Evolutionary conservation across 2,797 vertebrate species (phyloP).

Genomic region (Gymnodraco acuticeps): DNA sequence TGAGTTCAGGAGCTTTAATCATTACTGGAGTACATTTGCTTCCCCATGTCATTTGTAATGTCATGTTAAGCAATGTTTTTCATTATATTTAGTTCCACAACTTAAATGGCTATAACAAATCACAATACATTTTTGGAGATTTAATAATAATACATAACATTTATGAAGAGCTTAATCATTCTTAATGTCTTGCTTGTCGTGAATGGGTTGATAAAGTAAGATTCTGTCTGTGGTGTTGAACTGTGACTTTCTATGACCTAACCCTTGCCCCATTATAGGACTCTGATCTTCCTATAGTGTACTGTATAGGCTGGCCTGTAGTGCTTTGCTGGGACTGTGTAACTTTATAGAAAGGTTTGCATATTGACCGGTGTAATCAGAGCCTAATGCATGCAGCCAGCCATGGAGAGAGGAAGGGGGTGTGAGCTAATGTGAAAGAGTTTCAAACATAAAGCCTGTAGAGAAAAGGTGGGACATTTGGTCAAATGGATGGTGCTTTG

Average conservation of each 20-base stretch:
- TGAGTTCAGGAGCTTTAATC: neutral
- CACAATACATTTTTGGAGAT: neutral
- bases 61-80: neutral
- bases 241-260: neutral
- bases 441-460: slow-evolving; percentile 1
- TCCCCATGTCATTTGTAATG: neutral
- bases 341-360: slow-evolving; percentile 18
- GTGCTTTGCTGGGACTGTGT: slow-evolving; percentile 22
- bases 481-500: too few species aligned
- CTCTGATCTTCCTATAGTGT: neutral
- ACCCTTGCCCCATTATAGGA: neutral
- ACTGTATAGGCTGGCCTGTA: neutral
- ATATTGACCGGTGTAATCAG: slow-evolving; percentile 48
- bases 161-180: neutral
- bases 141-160: too few species aligned
- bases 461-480: neutral
- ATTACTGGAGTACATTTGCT: neutral
- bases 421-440: neutral
- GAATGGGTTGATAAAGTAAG: slow-evolving; percentile 5
- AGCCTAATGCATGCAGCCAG: slow-evolving; percentile 28
- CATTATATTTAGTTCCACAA: neutral
- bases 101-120: neutral
- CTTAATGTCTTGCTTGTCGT: neutral
- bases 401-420: neutral
- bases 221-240: neutral